Evolutionary conservation across 1,140 invertebrate species (phyloP).

Genomic region (Leptinotarsa defecta): DNA sequence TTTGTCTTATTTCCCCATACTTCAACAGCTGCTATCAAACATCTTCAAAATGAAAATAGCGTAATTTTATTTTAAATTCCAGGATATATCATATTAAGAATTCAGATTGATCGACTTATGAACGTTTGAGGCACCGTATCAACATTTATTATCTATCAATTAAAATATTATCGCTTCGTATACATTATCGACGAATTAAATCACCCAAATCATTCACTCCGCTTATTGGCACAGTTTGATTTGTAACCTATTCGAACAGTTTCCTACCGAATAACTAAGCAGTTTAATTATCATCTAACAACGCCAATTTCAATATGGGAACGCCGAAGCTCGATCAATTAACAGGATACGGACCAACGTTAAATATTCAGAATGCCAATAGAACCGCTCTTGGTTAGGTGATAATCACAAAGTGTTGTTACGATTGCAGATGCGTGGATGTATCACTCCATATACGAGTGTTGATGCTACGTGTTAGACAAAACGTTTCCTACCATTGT

Average conservation of each 20-base stretch:
- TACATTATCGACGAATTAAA: too few species aligned
- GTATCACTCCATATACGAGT: not conserved
- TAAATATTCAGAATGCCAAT: slow-evolving; percentile 3
- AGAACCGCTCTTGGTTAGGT: not conserved
- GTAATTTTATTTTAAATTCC: too few species aligned
- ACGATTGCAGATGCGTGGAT: not conserved
- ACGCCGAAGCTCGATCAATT: not conserved
- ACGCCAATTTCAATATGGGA: slow-evolving; percentile 1
- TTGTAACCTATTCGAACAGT: not conserved
- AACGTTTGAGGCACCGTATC: too few species aligned
- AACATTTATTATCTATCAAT: not conserved
- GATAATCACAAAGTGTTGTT: slow-evolving; percentile 3
- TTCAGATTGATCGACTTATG: too few species aligned
- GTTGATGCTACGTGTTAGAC: not conserved
- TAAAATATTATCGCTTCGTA: not conserved
- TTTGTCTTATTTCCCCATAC: too few species aligned
- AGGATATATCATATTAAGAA: too few species aligned
- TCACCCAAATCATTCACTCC: not conserved
- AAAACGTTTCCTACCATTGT: too few species aligned
- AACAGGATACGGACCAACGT: not conserved
- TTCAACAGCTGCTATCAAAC: too few species aligned
- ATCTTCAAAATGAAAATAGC: too few species aligned
- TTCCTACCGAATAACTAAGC: not conserved
- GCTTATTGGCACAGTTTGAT: not conserved
- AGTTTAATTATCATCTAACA: slow-evolving; percentile 6